Base-by-base conservation (phyloP, 2,113 vertebrate genomes). In the Anarhynchus alexandrinus region DNA sequence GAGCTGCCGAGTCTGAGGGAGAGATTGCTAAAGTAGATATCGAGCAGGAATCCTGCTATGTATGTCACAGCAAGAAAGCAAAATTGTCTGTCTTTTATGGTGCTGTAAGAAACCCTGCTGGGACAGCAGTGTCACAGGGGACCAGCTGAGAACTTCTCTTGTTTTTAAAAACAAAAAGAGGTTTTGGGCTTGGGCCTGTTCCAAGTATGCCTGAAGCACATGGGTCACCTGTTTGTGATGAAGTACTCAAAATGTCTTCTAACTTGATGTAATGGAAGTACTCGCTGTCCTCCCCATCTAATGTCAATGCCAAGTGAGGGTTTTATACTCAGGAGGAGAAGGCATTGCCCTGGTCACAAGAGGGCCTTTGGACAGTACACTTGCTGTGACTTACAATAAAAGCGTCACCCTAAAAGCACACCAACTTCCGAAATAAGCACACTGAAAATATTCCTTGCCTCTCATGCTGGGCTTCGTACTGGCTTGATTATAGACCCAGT, bases 361-460 rank as follows among this genome's bases (percentile, higher is more conserved):
- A 32, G 12, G 18, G 20, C 1, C 0, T 32, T 27, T 43, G 36
- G 20, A 65, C 1, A 0, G 7, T 30, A 59, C 20, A 10, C 21
- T 51, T 57, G 8, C 20, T 52, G 32, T 14, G 21, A 36, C 15
- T 27, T 36, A 12, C 3, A 38, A 3, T 20, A n/a, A 42, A 71
- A 87, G 16, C 52, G 12, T 8, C 1, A 1, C 23, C 43, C 42
- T 67, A 49, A 43, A 67, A 61, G 5, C 22, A 29, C 23, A 27
- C 9, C 1, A 1, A 40, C 13, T 36, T 49, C 12, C 1, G 3
- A 29, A 83, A 30, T 16, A 21, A 26, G 32, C 32, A 25, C 11
- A 36, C 18, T 36, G 49, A 23, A 62, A 57, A 57, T 51, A 55
- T 7, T 67, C 40, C 32, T 62, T 5, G 2, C 38, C 14, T n/a